phyloP scores from a whole-genome alignment of 1,140 invertebrate species.

The Sesamia nonagrioides region DNA sequence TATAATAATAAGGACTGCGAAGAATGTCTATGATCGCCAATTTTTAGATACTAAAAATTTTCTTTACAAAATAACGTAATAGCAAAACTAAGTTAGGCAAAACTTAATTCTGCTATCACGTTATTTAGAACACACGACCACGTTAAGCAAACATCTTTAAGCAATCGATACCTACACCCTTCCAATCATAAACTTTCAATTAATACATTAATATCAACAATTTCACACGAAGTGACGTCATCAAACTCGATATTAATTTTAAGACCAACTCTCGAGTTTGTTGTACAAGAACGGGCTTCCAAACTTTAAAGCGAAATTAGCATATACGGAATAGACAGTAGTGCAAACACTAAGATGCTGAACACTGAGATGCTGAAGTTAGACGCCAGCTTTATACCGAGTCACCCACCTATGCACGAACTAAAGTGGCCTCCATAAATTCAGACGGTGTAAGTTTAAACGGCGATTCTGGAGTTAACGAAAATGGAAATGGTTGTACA shows the following conservation, averaged over 20 bases:
- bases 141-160: too few relatives aligned
- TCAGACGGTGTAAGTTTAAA: conserved; percentile 78
- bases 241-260: conserved; percentile 6
- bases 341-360: conserved; percentile 57
- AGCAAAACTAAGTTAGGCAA: too few relatives aligned
- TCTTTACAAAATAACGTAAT: too few relatives aligned
- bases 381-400: conserved; percentile 50
- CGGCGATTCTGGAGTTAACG: conserved; percentile 57
- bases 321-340: conserved; percentile 49
- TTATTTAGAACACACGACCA: too few relatives aligned
- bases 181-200: background rate
- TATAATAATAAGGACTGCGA: too few relatives aligned
- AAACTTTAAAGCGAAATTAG: conserved; percentile 45
- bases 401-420: conserved; percentile 70
- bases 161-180: too few relatives aligned
- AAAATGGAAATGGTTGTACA: background rate
- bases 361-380: conserved; percentile 60
- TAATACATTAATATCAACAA: background rate
- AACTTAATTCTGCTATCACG: too few relatives aligned
- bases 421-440: conserved; percentile 82
- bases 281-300: background rate
- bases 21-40: too few relatives aligned
- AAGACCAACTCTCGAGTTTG: background rate
- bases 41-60: too few relatives aligned
- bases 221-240: background rate